phyloP scores from a whole-genome alignment of 2,797 vertebrate species.

The Gallinago stenura region DNA sequence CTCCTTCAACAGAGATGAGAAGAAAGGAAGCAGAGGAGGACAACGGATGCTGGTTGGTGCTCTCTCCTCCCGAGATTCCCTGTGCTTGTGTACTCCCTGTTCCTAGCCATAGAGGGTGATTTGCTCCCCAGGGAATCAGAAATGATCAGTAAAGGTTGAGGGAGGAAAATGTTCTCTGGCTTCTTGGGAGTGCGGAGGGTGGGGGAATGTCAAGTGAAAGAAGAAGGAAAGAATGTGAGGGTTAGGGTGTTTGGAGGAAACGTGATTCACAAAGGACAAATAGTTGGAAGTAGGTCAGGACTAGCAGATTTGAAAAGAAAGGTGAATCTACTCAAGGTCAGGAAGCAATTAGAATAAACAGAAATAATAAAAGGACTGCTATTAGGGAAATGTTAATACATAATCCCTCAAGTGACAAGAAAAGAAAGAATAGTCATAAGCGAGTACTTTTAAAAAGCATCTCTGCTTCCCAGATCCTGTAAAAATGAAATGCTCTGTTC shows the following conservation, averaged over 20 bases:
- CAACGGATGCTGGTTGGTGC: background rate
- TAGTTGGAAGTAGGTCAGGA: background rate
- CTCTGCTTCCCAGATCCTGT: background rate
- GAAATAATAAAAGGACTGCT: background rate
- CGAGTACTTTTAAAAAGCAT: accelerated
- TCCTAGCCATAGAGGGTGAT: background rate
- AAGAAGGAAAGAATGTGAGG: background rate
- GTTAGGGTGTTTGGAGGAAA: background rate
- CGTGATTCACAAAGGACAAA: background rate
- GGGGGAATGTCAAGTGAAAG: background rate
- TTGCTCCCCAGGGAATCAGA: background rate
- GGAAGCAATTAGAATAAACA: background rate
- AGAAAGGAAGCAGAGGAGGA: background rate
- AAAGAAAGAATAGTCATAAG: background rate
- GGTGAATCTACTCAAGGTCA: background rate
- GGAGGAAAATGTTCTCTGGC: background rate
- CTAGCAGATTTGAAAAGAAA: background rate
- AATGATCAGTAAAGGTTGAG: background rate
- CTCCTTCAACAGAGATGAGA: background rate
- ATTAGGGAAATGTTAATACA: background rate
- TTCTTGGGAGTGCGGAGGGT: background rate
- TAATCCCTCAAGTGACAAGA: background rate
- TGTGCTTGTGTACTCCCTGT: background rate
- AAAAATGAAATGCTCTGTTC: background rate
- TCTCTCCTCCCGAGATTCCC: background rate